phyloP scores from a whole-genome alignment of 2,797 vertebrate genomes.

The Peromyscus melanophrys region DNA sequence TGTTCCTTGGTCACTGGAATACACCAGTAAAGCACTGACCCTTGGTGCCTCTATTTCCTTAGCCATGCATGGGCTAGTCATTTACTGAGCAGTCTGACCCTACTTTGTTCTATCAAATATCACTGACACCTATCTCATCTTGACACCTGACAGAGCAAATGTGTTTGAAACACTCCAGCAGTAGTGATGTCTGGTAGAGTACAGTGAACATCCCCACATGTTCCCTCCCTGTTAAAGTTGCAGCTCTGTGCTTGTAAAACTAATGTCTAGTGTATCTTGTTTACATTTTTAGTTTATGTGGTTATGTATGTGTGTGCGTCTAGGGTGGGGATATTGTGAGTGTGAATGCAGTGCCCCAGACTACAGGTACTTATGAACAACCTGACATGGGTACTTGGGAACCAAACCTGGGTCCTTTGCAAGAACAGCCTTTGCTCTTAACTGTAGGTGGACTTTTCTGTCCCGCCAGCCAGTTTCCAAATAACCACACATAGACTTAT shows the following conservation, averaged over 20 bases:
- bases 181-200: not conserved
- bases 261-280: conserved; percentile 8
- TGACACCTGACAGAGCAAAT: conserved; percentile 24
- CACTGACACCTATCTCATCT: not conserved
- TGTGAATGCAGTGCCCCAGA: not conserved
- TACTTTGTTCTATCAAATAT: conserved; percentile 14
- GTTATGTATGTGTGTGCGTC: not conserved
- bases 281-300: not conserved
- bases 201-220: conserved; percentile 17
- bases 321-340: not conserved
- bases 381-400: not conserved
- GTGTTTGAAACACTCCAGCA: not conserved
- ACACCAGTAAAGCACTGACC: not conserved
- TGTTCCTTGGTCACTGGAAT: not conserved
- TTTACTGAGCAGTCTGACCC: not conserved
- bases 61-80: not conserved
- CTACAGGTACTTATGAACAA: not conserved
- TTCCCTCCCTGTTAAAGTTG: conserved; percentile 13
- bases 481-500: not conserved
- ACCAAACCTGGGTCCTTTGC: not conserved
- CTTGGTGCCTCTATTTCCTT: not conserved
- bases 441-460: not conserved
- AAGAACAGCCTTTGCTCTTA: not conserved
- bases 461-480: not conserved
- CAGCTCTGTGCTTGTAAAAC: conserved; percentile 11